Evolutionary conservation across 2,888 invertebrate genomes (phyloP).

Genomic region (Dicycla oo): DNA sequence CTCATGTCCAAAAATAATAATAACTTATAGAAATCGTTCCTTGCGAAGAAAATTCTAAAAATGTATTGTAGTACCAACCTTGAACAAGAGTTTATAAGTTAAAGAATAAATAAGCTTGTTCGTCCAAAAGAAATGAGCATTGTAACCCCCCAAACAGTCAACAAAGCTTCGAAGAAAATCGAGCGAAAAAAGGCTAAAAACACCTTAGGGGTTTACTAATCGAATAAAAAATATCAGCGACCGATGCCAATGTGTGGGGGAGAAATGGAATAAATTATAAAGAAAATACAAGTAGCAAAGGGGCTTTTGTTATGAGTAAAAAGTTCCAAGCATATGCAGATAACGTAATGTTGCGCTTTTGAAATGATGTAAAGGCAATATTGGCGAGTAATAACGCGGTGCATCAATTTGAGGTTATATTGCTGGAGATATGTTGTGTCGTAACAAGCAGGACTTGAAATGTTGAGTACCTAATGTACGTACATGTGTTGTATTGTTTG

Average conservation of each 20-base stretch:
- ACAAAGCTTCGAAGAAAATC: slow-evolving; percentile 91
- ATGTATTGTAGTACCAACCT: slow-evolving; percentile 27
- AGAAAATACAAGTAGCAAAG: slow-evolving; percentile 89
- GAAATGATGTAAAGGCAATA: slow-evolving; percentile 78
- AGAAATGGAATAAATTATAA: slow-evolving; percentile 90
- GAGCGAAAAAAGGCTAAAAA: slow-evolving; percentile 91
- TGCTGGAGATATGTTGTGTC: slow-evolving; percentile 58
- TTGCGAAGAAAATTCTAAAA: slow-evolving; percentile 16
- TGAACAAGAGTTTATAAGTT: slow-evolving; percentile 59
- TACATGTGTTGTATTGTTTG: slow-evolving; percentile 17
- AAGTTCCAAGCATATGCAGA: slow-evolving; percentile 86
- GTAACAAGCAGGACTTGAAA: slow-evolving; percentile 40
- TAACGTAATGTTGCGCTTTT: slow-evolving; percentile 80
- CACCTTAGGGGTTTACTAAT: slow-evolving; percentile 91
- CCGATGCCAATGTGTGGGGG: slow-evolving; percentile 90
- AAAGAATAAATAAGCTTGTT: slow-evolving; percentile 87
- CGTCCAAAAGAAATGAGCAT: slow-evolving; percentile 90
- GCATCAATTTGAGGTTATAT: slow-evolving; percentile 65
- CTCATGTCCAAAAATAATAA: neutral
- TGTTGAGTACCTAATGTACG: slow-evolving; percentile 16
- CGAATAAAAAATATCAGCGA: slow-evolving; percentile 91
- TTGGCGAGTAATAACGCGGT: slow-evolving; percentile 70
- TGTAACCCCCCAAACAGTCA: slow-evolving; percentile 89
- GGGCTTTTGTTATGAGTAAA: slow-evolving; percentile 87
- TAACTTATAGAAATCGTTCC: neutral